Conservation (phyloP, 2,888 invertebrate species). For the Saturnia pavonia region DNA sequence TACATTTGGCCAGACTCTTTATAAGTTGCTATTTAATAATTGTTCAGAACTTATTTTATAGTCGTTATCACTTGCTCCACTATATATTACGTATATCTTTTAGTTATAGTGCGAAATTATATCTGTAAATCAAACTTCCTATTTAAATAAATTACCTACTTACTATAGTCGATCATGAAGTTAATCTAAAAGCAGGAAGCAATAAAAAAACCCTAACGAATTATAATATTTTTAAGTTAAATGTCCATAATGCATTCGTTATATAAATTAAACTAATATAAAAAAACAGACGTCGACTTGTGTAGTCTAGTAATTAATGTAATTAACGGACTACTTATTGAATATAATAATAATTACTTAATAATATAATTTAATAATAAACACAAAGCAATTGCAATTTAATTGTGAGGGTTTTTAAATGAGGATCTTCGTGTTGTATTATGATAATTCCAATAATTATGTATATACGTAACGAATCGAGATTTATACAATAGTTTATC, state of each 20-base stretch:
- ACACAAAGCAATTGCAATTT: not conserved
- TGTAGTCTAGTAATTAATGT: not conserved
- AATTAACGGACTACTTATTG: not conserved
- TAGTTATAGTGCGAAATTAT: not conserved
- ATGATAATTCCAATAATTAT: not conserved
- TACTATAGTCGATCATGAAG: not conserved
- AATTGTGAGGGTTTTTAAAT: not conserved
- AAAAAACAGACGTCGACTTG: not conserved
- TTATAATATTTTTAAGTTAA: not conserved
- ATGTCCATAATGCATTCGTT: not conserved
- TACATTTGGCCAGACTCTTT: not conserved
- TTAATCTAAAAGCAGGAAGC: constrained; percentile 8
- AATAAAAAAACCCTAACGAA: not conserved
- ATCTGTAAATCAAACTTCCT: constrained; percentile 20
- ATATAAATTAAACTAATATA: not conserved
- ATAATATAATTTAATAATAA: not conserved
- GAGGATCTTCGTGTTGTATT: not conserved
- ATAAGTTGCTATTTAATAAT: not conserved
- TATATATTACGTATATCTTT: not conserved
- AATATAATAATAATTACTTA: not conserved
- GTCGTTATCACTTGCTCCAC: not conserved
- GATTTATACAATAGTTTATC: too few relatives aligned
- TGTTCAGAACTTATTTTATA: not conserved
- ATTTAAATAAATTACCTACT: not conserved
- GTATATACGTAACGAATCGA: not conserved